Evolutionary conservation across 2,797 vertebrate genomes (phyloP), one percentile per base, ranked within the genome.

Genomic region (Semaprochilodus insignis): DNA sequence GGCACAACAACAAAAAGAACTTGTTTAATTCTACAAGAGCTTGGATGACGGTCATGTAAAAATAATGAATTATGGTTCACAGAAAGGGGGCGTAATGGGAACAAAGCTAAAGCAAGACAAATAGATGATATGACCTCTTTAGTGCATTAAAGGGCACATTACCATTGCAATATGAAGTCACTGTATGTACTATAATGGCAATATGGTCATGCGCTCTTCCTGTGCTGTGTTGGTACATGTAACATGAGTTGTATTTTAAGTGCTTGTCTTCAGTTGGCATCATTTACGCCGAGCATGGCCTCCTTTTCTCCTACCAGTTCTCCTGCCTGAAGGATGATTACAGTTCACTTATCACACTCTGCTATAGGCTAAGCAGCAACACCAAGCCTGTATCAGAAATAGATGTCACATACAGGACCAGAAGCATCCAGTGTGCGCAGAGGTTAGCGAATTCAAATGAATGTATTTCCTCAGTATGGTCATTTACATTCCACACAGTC

Each of bases 261-360:
- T 6, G 25, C 6, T 66, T 34, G 63, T 15, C 63, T 66, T 66
- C 63, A 66, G 63, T 36, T 66, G 31, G 15, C 31, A 66, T 66
- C 17, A 10, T 34, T 34, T 66, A 66, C 34, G 63, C 63, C 16
- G 2, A 34, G 27, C 63, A 17, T 34, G 63, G 63, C 27, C 63
- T 34, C 63, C 63, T 66, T 90, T 91, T 90, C 91, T 91, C 77
- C 93, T 93, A 93, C 90, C 90, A 88, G 88, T 93, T 91, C 91
- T 93, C 93, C 91, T 90, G 91, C 93, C 91, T 90, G 90, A 91
- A 94, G 93, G 92, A 90, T 94, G 93, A 91, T 92, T 91, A 90
- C 88, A 92, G 90, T 93, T 92, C 92, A 91, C 90, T 89, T 93
- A 93, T 93, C 89, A 93, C 92, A 34, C 15, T 19, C 63, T 36